A percentile compares a stretch with the other conserved stretches of the same genome.
Evolutionary conservation across 2,113 vertebrate genomes (phyloP).

Genomic region (Helogale parvula): DNA sequence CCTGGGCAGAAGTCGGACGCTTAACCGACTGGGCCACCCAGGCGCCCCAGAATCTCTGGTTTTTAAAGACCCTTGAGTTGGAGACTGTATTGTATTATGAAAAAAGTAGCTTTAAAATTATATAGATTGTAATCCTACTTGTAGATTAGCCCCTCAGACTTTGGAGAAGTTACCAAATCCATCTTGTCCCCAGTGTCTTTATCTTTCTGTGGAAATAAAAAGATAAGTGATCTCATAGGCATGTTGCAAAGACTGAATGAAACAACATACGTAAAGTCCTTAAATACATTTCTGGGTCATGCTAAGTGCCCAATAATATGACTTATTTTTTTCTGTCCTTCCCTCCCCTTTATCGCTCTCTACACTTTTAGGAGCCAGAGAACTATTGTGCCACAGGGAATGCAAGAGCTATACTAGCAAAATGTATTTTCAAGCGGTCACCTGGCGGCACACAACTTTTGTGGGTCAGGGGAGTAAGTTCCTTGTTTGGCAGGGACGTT

Average conservation of each 20-base stretch:
- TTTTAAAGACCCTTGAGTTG: background rate
- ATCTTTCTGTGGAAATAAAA: background rate
- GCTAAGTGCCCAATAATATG: background rate
- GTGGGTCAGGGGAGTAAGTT: background rate
- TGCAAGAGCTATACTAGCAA: background rate
- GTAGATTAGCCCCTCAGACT: background rate
- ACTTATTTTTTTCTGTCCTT: background rate
- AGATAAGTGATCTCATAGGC: background rate
- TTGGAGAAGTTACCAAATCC: background rate
- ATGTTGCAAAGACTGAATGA: background rate
- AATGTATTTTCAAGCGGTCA: background rate
- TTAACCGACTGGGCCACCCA: too few species aligned
- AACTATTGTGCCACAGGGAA: background rate
- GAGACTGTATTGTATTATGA: background rate
- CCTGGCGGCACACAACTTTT: background rate
- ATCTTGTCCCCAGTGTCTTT: background rate
- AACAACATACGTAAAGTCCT: background rate
- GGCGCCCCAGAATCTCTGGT: background rate
- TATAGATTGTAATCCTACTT: background rate
- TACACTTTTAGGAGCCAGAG: background rate
- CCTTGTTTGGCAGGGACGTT: background rate
- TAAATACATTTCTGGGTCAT: background rate
- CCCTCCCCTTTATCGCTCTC: background rate
- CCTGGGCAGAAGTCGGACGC: too few species aligned
- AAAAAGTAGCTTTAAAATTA: background rate